Evolutionary conservation across 2,888 invertebrate genomes (phyloP).

Genomic region (Dascillus cervinus): DNA sequence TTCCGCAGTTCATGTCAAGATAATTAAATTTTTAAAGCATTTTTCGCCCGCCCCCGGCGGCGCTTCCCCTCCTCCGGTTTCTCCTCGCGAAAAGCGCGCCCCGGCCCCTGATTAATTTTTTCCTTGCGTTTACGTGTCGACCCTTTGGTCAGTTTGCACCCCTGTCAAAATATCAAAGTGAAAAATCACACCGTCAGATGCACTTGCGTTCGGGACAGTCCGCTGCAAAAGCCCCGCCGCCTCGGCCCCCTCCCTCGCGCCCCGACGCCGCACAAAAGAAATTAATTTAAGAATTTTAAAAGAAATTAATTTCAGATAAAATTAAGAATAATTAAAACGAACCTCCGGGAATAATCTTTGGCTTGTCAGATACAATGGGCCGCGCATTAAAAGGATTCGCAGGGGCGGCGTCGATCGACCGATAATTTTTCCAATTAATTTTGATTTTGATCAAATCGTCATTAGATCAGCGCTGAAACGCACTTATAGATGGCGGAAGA

Average conservation of each 20-base stretch:
- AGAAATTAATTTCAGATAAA: slow-evolving; percentile 19
- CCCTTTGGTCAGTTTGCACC: slow-evolving; percentile 34
- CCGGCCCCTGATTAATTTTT: slow-evolving; percentile 9
- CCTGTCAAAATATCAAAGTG: slow-evolving; percentile 40
- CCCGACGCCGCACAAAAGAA: too few relatives aligned
- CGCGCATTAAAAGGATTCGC: slow-evolving; percentile 2
- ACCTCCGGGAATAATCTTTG: slow-evolving; percentile 14
- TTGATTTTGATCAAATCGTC: too few relatives aligned
- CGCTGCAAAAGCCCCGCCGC: slow-evolving; percentile 11
- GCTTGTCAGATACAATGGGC: slow-evolving; percentile 14
- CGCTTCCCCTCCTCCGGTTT: slow-evolving; percentile 16
- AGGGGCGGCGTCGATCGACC: too few relatives aligned
- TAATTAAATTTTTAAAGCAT: slow-evolving; percentile 40
- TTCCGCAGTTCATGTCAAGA: slow-evolving; percentile 38
- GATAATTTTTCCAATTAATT: too few relatives aligned
- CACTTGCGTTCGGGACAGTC: slow-evolving; percentile 30
- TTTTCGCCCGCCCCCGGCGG: slow-evolving; percentile 28
- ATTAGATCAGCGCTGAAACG: too few relatives aligned
- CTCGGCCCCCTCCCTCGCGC: too few relatives aligned
- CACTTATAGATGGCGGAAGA: too few relatives aligned
- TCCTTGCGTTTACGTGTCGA: too few relatives aligned
- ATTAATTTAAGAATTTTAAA: slow-evolving; percentile 13
- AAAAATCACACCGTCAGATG: slow-evolving; percentile 40
- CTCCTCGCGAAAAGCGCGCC: slow-evolving; percentile 13
- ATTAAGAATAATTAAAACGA: slow-evolving; percentile 19